Base-by-base conservation (phyloP, 2,888 invertebrate genomes). In the Drosophila tripunctata region DNA sequence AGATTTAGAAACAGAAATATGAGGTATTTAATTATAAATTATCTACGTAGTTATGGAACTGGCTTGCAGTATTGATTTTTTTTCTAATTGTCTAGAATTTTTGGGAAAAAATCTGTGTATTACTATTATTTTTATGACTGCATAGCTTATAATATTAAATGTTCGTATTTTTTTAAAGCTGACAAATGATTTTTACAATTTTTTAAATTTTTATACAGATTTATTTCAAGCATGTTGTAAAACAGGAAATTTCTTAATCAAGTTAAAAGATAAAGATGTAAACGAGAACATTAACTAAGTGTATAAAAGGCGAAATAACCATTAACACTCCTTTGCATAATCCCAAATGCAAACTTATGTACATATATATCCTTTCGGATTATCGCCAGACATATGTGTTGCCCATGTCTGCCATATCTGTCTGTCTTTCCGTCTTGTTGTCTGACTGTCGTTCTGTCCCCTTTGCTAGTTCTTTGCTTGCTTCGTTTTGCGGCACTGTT, bases 241-340 rank as follows among this genome's bases (percentile, higher is more conserved):
- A 24, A 7, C 27, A 27, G 15, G 27, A 50, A 10, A 17, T 15
- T 21, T 14, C 40, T 7, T 30, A 7, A 14, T 10, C 10, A 35
- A 31, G 24, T 22, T 31, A 45, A 1, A 38, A 6, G 30, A 35
- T 8, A 35, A 33, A 35, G 17, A n/a, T n/a, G n/a, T n/a, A n/a
- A 33, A 61, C 21, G 19, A 30, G 4, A 12, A 15, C 27, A 47
- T 63, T 38, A 51, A 30, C 15, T 10, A 21, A 40, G 50, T 44
- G 10, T 36, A 35, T 47, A 36, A 55, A 48, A 57, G n/a, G 41
- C 55, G 57, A 36, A 24, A 56, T 36, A 57, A 56, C 31, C 48
- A 78, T 75, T 62, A 78, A 58, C 69, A 73, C 52, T 54, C 38
- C 56, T 68, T 72, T 66, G 61, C 63, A 48, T 51, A 64, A 62